Conservation (phyloP, 2,888 invertebrate genomes). For the Melitaea athalia region DNA sequence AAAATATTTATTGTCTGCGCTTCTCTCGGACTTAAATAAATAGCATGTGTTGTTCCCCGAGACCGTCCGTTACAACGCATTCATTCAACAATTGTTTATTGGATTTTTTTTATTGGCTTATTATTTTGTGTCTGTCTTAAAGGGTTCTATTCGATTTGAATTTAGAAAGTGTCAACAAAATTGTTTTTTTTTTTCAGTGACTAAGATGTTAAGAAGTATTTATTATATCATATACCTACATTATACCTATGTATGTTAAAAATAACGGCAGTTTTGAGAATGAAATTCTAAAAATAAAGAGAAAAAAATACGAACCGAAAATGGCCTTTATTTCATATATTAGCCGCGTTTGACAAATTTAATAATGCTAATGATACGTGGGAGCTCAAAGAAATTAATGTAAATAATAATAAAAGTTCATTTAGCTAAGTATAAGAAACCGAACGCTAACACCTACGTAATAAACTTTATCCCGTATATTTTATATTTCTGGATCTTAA, state of each 20-base stretch:
- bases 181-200: neutral
- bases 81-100: constrained; percentile 29
- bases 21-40: constrained; percentile 56
- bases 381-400: constrained; percentile 20
- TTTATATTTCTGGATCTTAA: constrained; percentile 37
- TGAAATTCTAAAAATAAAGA: neutral
- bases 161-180: constrained; percentile 15
- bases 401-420: constrained; percentile 25
- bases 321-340: neutral
- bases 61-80: constrained; percentile 20
- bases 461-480: constrained; percentile 12
- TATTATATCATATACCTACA: too few species aligned
- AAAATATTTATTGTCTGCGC: constrained; percentile 67
- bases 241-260: too few species aligned
- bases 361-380: constrained; percentile 16
- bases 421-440: constrained; percentile 22
- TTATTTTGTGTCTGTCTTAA: constrained; percentile 31
- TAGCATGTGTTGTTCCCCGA: constrained; percentile 35
- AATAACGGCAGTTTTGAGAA: neutral
- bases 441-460: constrained; percentile 4
- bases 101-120: constrained; percentile 29
- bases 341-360: constrained; percentile 11
- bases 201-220: too few species aligned
- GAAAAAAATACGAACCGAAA: neutral
- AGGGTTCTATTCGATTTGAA: constrained; percentile 24